Conservation (phyloP, 2,113 vertebrate genomes). For the Menidia beryllina region DNA sequence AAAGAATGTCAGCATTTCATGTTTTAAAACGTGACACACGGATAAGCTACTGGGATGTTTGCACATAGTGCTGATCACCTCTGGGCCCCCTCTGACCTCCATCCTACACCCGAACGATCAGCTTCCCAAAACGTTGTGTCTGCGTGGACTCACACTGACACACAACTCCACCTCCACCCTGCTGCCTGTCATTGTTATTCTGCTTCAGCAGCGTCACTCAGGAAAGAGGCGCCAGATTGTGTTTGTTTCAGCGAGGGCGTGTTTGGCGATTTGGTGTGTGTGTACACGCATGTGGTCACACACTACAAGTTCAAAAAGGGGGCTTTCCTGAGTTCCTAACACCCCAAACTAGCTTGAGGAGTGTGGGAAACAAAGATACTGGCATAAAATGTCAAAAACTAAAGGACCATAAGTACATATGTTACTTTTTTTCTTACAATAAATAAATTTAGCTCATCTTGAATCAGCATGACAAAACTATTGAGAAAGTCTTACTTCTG, state of each 20-base stretch:
- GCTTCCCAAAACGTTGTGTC: slow-evolving; percentile 26
- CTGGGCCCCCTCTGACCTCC: slow-evolving; percentile 50
- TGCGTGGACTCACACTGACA: slow-evolving; percentile 48
- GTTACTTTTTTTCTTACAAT: neutral
- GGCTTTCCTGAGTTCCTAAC: slow-evolving; percentile 75
- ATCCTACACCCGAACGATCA: slow-evolving; percentile 48
- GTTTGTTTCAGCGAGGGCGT: slow-evolving; percentile 77
- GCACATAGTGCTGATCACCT: slow-evolving; percentile 27
- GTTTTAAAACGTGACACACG: neutral
- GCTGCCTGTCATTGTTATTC: slow-evolving; percentile 80
- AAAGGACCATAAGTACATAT: slow-evolving; percentile 11
- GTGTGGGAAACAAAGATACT: slow-evolving; percentile 66
- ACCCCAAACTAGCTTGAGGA: slow-evolving; percentile 51
- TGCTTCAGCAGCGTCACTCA: slow-evolving; percentile 69
- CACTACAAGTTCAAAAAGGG: slow-evolving; percentile 55
- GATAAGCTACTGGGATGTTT: slow-evolving; percentile 1
- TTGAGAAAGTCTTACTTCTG: neutral
- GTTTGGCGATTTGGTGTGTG: slow-evolving; percentile 49
- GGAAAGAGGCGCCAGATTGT: slow-evolving; percentile 79
- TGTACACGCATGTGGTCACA: slow-evolving; percentile 43
- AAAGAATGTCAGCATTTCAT: neutral
- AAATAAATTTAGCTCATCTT: neutral
- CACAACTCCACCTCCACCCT: slow-evolving; percentile 61
- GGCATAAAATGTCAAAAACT: slow-evolving; percentile 12
- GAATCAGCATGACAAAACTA: neutral